Conservation (phyloP, 2,888 invertebrate genomes). For the Agrotis clavis region DNA sequence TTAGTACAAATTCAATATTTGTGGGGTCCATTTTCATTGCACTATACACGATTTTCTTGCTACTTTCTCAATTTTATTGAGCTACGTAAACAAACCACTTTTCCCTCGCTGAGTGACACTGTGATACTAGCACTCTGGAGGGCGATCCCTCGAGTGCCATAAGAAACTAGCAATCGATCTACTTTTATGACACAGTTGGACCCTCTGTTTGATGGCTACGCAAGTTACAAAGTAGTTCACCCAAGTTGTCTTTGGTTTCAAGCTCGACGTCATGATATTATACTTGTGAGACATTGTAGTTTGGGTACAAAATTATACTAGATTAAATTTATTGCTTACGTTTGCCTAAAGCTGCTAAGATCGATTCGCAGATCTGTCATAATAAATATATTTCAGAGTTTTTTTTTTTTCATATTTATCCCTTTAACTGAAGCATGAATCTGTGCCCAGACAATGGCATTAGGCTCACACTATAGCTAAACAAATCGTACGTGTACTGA, state of each 20-base stretch:
- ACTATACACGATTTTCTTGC: not conserved
- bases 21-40: not conserved
- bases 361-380: no score
- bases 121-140: constrained; percentile 15
- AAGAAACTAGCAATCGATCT: constrained; percentile 49
- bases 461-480: not conserved
- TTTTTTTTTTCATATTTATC: no score
- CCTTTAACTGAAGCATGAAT: no score
- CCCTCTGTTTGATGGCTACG: constrained; percentile 29
- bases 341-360: no score
- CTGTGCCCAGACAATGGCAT: no score
- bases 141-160: constrained; percentile 29
- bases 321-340: no score
- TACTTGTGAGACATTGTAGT: not conserved
- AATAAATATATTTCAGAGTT: no score
- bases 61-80: no score
- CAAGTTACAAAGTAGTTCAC: constrained; percentile 31
- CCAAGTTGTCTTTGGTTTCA: constrained; percentile 4
- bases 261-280: not conserved
- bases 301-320: not conserved
- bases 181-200: constrained; percentile 42
- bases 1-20: not conserved
- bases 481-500: not conserved
- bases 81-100: constrained; percentile 2
- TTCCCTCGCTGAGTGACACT: constrained; percentile 13